Percentiles rank a stretch among this genome's conserved stretches.
phyloP scores from a whole-genome alignment of 2,888 invertebrate species.

The Eristalis pertinax region DNA sequence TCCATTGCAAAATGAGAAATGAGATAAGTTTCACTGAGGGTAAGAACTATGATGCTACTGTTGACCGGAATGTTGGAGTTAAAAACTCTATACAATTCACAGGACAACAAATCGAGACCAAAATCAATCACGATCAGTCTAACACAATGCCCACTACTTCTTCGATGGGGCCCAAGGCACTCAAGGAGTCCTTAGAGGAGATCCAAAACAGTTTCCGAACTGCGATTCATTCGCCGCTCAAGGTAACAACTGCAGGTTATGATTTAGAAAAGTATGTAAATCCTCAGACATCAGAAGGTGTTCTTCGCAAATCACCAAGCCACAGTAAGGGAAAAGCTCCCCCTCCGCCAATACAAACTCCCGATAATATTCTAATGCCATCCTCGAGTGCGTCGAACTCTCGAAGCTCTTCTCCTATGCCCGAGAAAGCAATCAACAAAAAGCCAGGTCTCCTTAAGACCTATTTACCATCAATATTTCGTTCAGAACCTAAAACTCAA shows the following conservation, averaged over 20 bases:
- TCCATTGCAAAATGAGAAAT: neutral
- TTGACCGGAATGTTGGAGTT: neutral
- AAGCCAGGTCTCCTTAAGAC: conserved; percentile 65
- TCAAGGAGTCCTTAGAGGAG: conserved; percentile 76
- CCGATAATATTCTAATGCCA: conserved; percentile 52
- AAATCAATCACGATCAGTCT: conserved; percentile 53
- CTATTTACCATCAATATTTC: conserved; percentile 73
- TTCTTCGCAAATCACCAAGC: conserved; percentile 70
- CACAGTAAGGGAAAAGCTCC: conserved; percentile 80
- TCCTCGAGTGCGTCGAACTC: conserved; percentile 58
- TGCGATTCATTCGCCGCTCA: conserved; percentile 73
- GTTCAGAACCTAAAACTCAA: conserved; percentile 73
- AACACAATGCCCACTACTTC: neutral
- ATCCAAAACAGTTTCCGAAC: conserved; percentile 76
- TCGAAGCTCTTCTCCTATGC: conserved; percentile 55
- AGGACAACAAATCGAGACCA: conserved; percentile 16
- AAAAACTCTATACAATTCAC: neutral
- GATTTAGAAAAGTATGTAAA: neutral
- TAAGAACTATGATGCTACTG: neutral
- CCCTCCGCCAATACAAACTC: conserved; percentile 74
- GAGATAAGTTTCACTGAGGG: neutral
- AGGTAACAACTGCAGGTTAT: conserved; percentile 14
- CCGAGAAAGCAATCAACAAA: conserved; percentile 49
- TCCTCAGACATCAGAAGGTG: conserved; percentile 25
- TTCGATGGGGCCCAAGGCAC: conserved; percentile 74